Evolutionary conservation across 2,113 vertebrate species (phyloP), one percentile per base, ranked within the genome.

Genomic region (Toxotes jaculatrix): DNA sequence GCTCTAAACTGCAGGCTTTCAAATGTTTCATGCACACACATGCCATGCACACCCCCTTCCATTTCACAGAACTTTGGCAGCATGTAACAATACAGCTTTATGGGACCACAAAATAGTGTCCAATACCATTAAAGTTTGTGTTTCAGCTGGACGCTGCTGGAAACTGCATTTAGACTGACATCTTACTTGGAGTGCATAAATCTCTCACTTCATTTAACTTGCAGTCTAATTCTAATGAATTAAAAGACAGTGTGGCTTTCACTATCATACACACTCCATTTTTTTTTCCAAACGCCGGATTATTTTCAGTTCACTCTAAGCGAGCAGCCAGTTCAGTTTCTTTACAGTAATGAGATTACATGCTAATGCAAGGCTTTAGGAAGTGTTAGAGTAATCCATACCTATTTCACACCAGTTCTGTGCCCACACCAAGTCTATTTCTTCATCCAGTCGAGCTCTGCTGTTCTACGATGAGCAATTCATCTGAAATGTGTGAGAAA

Each of bases 401-500:
- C 72, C 60, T 32, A 64, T 74, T 72, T 67, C 42, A 65, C 7
- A 0, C 42, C 21, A 51, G 47, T 66, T 70, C 63, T 16, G 40
- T 65, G 14, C n/a, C n/a, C 23, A 21, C 14, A 23, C 34, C 61
- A 34, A 31, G 51, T 49, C 47, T 17, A 61, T 78, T 61, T 77
- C 60, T 80, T 80, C 40, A 65, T 70, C 55, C 45, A 17, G 42
- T 79, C 68, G 9, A 80, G 34, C 42, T 43, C 9, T 0, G 16
- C 53, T 56, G 6, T 34, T 82, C 65, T 27, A 59, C 23, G 23
- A 23, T 47, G 53, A 67, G 32, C 66, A 55, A 74, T 74, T 76
- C 72, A 78, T 86, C 56, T 78, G 59, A 63, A 63, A 79, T 71
- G 65, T 72, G 67, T 66, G 70, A 81, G 34, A 40, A 75, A 86